Evolutionary conservation across 2,888 invertebrate genomes (phyloP).

Genomic region (Nudaria mundana): DNA sequence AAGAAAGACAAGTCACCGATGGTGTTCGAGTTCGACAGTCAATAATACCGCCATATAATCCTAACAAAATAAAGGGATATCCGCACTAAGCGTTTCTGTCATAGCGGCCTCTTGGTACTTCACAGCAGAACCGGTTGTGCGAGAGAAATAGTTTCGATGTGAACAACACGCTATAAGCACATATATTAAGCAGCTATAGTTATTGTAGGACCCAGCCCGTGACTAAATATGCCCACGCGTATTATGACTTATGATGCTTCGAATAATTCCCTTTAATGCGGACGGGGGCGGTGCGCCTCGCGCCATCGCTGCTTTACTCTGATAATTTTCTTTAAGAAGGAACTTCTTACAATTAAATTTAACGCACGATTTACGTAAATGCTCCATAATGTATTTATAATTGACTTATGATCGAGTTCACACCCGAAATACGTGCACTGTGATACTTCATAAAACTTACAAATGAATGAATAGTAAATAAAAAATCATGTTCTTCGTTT

Average conservation of each 20-base stretch:
- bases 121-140: conserved; percentile 62
- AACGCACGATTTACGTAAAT: conserved; percentile 63
- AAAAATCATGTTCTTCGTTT: no score
- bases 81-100: conserved; percentile 48
- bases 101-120: conserved; percentile 40
- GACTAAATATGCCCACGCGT: conserved; percentile 75
- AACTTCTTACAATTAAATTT: conserved; percentile 65
- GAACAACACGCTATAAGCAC: conserved; percentile 49
- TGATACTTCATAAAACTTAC: conserved; percentile 11
- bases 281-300: conserved; percentile 21
- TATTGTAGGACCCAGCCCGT: conserved; percentile 55
- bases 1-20: conserved; percentile 30
- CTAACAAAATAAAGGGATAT: conserved; percentile 45
- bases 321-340: conserved; percentile 55
- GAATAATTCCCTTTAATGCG: conserved; percentile 51
- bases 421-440: conserved; percentile 36
- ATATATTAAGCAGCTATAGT: conserved; percentile 59
- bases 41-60: conserved; percentile 27
- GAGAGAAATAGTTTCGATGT: conserved; percentile 60
- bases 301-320: conserved; percentile 25
- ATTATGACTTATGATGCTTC: conserved; percentile 59
- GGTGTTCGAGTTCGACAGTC: conserved; percentile 30
- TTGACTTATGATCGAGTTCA: conserved; percentile 55
- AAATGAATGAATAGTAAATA: no score
- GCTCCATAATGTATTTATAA: conserved; percentile 63